Percentiles rank a stretch among this genome's conserved stretches.
Conservation (phyloP, 2,113 vertebrate genomes). For the Ceuthmochares aereus region DNA sequence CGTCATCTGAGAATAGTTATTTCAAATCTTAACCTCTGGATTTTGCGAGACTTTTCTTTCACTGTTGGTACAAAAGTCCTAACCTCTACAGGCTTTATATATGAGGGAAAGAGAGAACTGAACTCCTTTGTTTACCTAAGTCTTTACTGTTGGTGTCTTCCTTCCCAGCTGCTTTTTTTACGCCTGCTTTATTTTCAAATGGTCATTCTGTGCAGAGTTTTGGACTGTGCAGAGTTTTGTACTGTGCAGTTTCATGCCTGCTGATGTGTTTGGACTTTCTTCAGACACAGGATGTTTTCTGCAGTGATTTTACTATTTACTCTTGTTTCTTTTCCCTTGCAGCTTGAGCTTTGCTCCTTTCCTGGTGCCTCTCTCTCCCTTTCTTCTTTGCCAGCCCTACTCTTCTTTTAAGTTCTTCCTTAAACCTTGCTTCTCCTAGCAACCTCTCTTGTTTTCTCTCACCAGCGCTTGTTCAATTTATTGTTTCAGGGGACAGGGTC, state of each 20-base stretch:
- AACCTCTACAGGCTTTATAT: background rate
- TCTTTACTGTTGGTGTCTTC: background rate
- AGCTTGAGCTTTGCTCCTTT: conserved; percentile 14
- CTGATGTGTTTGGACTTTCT: background rate
- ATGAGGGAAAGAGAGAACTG: background rate
- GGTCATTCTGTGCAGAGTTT: background rate
- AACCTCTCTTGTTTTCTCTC: conserved; percentile 46
- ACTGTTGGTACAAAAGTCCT: background rate
- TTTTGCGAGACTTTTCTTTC: background rate
- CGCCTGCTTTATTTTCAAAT: background rate
- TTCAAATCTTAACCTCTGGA: background rate
- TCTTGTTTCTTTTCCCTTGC: background rate
- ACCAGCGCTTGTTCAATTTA: background rate
- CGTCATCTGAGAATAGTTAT: background rate
- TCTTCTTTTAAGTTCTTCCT: conserved; percentile 56
- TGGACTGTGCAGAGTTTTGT: too few species aligned
- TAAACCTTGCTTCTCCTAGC: conserved; percentile 52
- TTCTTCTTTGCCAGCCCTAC: conserved; percentile 37
- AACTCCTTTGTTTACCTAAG: background rate
- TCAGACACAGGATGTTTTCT: background rate
- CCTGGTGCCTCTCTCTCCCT: conserved; percentile 1
- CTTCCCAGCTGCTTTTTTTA: background rate
- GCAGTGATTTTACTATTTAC: background rate
- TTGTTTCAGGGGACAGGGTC: background rate
- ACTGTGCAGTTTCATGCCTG: background rate